Conservation (phyloP, 1,140 invertebrate genomes). For the Tetraneura akinire region DNA sequence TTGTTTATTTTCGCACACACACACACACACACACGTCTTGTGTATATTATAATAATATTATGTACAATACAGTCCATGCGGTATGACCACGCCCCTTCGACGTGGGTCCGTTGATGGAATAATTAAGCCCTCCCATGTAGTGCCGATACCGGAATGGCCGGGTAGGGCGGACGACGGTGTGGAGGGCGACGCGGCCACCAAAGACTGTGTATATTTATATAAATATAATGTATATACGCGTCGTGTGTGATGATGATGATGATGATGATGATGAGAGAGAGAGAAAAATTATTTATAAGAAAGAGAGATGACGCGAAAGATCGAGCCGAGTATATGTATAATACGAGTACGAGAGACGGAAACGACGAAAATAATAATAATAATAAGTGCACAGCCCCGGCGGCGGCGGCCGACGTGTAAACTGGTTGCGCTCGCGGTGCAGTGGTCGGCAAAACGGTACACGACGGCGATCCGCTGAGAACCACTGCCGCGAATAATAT, state of each 20-base stretch:
- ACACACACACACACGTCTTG: not conserved
- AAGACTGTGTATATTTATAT: too few species aligned
- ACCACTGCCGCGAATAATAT: slow-evolving; percentile 17
- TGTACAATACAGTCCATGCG: not conserved
- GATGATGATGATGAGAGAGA: not conserved
- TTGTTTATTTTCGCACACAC: slow-evolving; percentile 50
- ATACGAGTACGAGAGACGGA: not conserved
- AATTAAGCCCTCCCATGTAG: slow-evolving; percentile 53
- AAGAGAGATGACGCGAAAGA: not conserved
- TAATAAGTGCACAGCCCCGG: not conserved
- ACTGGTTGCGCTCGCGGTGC: slow-evolving; percentile 25
- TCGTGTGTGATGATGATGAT: not conserved
- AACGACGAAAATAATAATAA: not conserved
- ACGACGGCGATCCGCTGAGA: slow-evolving; percentile 1
- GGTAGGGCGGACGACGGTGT: slow-evolving; percentile 9
- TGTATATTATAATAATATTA: not conserved
- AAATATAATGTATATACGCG: too few species aligned
- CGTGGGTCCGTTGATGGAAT: slow-evolving; percentile 53
- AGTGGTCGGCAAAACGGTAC: slow-evolving; percentile 14
- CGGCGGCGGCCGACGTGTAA: slow-evolving; percentile 4
- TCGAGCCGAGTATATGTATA: too few species aligned
- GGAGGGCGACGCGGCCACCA: slow-evolving; percentile 21
- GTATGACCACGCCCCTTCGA: slow-evolving; percentile 49
- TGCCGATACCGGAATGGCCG: slow-evolving; percentile 49
- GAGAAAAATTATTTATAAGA: not conserved